A percentile compares a stretch with the other conserved stretches of the same genome.
Evolutionary conservation across 2,113 vertebrate genomes (phyloP).

Genomic region (Bungarus multicinctus): DNA sequence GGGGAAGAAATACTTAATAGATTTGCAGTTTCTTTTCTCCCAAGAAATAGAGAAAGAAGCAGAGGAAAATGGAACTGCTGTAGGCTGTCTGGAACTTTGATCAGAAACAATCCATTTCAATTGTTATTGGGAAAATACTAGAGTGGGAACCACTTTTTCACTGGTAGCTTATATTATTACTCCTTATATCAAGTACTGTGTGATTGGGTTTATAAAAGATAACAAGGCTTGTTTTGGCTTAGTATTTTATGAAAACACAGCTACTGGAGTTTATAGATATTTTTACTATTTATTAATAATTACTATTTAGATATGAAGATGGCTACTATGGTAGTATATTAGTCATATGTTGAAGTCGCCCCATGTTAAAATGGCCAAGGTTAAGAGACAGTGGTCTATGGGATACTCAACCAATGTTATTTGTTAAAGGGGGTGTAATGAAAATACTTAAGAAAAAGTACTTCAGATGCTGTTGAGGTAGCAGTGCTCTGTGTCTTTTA

Average conservation of each 20-base stretch:
- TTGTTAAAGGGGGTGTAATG: not conserved
- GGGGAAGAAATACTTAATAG: not conserved
- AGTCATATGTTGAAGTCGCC: not conserved
- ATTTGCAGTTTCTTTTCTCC: not conserved
- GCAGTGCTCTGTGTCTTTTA: not conserved
- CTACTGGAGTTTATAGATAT: not conserved
- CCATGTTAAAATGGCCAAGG: not conserved
- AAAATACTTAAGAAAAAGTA: not conserved
- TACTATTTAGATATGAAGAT: not conserved
- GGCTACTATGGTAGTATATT: not conserved
- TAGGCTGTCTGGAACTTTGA: not conserved
- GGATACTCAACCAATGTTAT: not conserved
- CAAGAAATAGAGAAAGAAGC: not conserved
- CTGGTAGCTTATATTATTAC: not conserved
- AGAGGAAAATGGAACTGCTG: not conserved
- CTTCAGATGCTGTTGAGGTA: not conserved
- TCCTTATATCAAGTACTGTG: not conserved
- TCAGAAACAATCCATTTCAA: not conserved
- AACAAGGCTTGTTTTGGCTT: not conserved
- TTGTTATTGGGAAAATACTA: not conserved
- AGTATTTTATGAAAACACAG: not conserved
- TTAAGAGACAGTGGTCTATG: not conserved
- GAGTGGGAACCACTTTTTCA: not conserved
- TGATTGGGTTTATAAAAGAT: not conserved
- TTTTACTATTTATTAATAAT: not conserved